Conservation (phyloP, 2,113 vertebrate genomes). For the Pycnonotus jocosus region DNA sequence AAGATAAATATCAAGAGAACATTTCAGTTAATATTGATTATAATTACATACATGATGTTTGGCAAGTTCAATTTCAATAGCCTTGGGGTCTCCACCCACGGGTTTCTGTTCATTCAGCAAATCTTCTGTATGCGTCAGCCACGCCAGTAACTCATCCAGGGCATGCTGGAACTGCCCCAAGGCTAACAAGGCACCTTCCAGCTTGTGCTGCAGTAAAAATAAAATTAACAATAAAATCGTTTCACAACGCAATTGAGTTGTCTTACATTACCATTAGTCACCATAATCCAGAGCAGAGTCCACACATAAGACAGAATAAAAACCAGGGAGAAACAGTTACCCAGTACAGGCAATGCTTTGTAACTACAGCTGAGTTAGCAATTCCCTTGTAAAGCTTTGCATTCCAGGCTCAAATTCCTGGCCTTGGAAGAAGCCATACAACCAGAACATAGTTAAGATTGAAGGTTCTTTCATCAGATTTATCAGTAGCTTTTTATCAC, state of each 20-base stretch:
- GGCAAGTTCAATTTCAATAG: constrained; percentile 96
- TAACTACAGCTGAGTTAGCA: neutral
- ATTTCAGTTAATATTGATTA: neutral
- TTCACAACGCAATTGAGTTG: neutral
- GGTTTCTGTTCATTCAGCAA: constrained; percentile 91
- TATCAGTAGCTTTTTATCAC: neutral
- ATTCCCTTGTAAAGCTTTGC: neutral
- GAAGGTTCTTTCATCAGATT: neutral
- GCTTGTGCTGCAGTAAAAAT: constrained; percentile 85
- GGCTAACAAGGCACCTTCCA: constrained; percentile 92
- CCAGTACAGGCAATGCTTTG: neutral
- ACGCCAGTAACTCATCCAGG: constrained; percentile 89
- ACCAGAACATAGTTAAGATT: neutral
- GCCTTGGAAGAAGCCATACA: neutral
- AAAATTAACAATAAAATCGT: neutral
- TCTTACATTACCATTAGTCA: neutral
- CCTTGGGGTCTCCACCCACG: constrained; percentile 91
- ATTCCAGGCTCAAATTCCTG: neutral
- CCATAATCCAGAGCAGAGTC: neutral
- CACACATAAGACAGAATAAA: neutral
- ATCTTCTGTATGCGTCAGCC: constrained; percentile 93
- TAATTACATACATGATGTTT: constrained; percentile 91
- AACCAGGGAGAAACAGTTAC: neutral
- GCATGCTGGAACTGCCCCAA: constrained; percentile 98
- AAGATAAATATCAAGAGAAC: neutral